phyloP scores from a whole-genome alignment of 2,888 invertebrate species.

The Diabrotica balteata region DNA sequence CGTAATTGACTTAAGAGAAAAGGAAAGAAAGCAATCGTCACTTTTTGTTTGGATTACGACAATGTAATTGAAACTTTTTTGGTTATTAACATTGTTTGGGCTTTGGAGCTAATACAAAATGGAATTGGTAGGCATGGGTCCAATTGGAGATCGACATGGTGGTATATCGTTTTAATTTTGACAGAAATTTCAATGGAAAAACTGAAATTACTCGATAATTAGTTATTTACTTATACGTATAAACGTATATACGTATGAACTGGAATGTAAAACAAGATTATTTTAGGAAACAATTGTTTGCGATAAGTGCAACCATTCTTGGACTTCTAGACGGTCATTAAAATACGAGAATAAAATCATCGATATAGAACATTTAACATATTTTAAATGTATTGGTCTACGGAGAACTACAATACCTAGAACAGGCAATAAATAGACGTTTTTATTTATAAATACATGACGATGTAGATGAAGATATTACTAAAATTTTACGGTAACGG shows the following conservation, averaged over 20 bases:
- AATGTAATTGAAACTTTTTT: constrained; percentile 30
- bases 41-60: constrained; percentile 32
- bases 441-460: too few species aligned
- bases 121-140: neutral
- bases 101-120: constrained; percentile 17
- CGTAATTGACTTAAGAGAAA: constrained; percentile 36
- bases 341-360: too few species aligned
- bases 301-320: too few species aligned
- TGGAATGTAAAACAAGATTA: too few species aligned
- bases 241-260: neutral
- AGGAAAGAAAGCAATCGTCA: constrained; percentile 30
- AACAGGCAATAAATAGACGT: too few species aligned
- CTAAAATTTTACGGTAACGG: too few species aligned
- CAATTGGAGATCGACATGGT: neutral
- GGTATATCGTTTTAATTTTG: constrained; percentile 11
- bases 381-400: too few species aligned
- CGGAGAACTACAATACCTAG: too few species aligned
- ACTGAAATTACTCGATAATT: constrained; percentile 4
- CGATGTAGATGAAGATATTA: too few species aligned
- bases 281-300: too few species aligned
- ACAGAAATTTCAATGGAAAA: constrained; percentile 4
- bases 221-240: constrained; percentile 11
- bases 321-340: too few species aligned
- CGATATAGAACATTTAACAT: too few species aligned
- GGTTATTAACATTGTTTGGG: constrained; percentile 25